Base-by-base conservation (phyloP, 1,140 invertebrate genomes). In the Pseudachorutes palmiensis region DNA sequence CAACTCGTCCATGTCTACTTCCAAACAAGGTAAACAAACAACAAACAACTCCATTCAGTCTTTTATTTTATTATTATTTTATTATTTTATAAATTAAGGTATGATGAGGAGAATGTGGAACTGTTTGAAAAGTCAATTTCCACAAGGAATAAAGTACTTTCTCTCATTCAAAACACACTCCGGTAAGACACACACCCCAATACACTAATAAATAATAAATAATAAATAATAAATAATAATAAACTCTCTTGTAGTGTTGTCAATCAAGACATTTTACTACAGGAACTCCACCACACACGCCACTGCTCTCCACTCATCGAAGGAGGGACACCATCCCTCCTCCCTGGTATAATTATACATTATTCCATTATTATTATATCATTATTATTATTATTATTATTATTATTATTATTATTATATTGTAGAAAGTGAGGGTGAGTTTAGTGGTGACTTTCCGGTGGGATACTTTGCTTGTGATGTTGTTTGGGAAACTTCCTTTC, bases 401-500 rank as follows among this genome's bases (percentile, higher is more conserved):
- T n/a, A n/a, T n/a, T n/a, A n/a, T 58, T 16, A 48, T 29, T 29
- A 26, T 22, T 29, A 31, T 62, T 19, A 59, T n/a, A 33, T 70
- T 29, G 30, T 2, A 36, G 41, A 22, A 57, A 36, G 29, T 72
- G 76, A 36, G 74, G 77, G 58, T 75, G 75, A 65, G 67, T 73
- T 19, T 72, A 74, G 24, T 66, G 70, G 5, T 73, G 74, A 72
- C 24, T 68, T 80, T 80, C 24, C 58, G 22, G 81, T 86, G 1
- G 89, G 89, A 1, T 82, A 83, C 75, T 91, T 91, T 76, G 80
- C 84, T 26, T 91, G 89, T 77, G 82, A 83, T 2, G 82, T 87
- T 32, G 85, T 90, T 9, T 90, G 87, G 87, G 82, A 86, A 72
- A 84, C 84, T 19, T 81, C 83, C 16, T 90, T 91, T 75, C 76